These are phyloP conservation scores for Linnaemya tessellans DNA, from an alignment of 2,888 invertebrate species.

Conservation along the genomic window DNA sequence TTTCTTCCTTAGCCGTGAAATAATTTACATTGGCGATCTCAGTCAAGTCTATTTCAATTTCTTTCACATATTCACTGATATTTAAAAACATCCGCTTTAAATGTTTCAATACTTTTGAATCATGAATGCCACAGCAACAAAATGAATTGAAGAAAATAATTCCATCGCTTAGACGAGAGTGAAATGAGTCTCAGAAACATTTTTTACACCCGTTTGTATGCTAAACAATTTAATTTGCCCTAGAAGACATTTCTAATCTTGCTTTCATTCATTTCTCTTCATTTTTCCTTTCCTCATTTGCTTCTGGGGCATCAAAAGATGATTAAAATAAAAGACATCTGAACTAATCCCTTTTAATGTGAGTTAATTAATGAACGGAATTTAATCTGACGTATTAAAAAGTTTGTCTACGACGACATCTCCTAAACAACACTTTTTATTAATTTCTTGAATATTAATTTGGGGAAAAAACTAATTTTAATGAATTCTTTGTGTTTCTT, in stretches of 20 bases:
- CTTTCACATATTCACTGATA: too few species aligned
- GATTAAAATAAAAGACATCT: neutral
- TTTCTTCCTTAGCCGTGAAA: neutral
- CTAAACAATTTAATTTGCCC: conserved; percentile 50
- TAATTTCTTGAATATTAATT: conserved; percentile 15
- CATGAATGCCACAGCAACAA: neutral
- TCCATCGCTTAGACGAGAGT: conserved; percentile 42
- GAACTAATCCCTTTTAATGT: conserved; percentile 21
- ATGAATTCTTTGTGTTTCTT: neutral
- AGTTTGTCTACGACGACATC: conserved; percentile 13
- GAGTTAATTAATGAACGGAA: conserved; percentile 36
- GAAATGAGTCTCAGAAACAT: conserved; percentile 63
- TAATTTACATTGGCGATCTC: too few species aligned
- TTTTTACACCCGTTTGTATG: conserved; percentile 63
- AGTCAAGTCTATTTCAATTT: too few species aligned
- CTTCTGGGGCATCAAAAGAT: neutral
- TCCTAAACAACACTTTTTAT: neutral
- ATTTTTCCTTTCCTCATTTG: neutral
- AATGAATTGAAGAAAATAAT: neutral
- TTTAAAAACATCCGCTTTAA: too few species aligned
- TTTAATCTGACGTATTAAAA: conserved; percentile 33
- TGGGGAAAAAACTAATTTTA: neutral
- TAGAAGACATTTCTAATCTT: neutral
- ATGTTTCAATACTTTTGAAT: conserved; percentile 18
- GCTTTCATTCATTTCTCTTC: neutral